Base-by-base conservation (phyloP, 2,888 invertebrate genomes). In the Aphrophora alni region DNA sequence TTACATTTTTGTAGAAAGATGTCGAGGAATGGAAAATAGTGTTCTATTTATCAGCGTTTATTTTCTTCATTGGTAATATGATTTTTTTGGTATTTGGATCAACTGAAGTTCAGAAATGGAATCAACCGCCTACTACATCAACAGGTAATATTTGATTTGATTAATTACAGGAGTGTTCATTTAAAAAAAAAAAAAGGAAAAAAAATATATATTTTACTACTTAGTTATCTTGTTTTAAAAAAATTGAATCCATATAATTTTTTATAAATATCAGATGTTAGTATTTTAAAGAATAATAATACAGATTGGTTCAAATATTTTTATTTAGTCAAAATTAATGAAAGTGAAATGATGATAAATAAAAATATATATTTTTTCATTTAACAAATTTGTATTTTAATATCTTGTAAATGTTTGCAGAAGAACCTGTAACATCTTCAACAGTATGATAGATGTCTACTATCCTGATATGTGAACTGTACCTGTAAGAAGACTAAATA, bases 71-170 rank as follows among this genome's bases (percentile, higher is more conserved):
- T 71, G 92, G 94, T 28, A 93, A 94, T 86, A 87, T 93, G 8
- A 90, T 94, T 85, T 96, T 93, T 87, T 86, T 94, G 0, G 86
- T 93, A 17, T 95, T 94, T 86, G 92, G 93, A 27, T 92, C 92
- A 75, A 92, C 92, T 8, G 90, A 91, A 82, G 89, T 90, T 0
- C 95, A 95, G 86, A 86, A 90, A 5, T 95, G 95, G 95, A 94
- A 95, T 84, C 91, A 92, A 83, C 90, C 91, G 4, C 59, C 59
- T n/a, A 21, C n/a, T 21, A 21, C 5, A 59, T 44, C 44, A n/a
- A n/a, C n/a, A 44, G 44, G 44, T 44, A 44, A 44, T 7, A 10
- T n/a, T n/a, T n/a, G n/a, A n/a, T n/a, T n/a, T n/a, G n/a, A n/a
- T n/a, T n/a, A n/a, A n/a, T n/a, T n/a, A n/a, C n/a, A n/a, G n/a